Evolutionary conservation across 2,113 vertebrate species (phyloP), one percentile per base, ranked within the genome.

Genomic region (Thryonomys swinderianus): DNA sequence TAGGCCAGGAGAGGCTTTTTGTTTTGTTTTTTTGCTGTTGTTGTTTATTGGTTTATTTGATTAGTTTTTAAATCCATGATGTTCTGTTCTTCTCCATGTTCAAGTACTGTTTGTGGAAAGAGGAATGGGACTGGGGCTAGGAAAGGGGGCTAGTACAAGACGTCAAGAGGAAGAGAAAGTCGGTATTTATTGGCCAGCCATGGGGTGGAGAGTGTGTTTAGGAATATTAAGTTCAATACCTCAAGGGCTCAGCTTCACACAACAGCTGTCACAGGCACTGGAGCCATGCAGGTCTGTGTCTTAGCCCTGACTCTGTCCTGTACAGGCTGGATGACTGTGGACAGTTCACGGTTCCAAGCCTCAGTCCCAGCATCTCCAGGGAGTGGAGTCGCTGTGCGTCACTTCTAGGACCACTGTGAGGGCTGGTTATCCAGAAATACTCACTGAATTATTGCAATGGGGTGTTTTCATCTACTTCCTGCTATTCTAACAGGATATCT

Each of bases 171-270:
- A 66, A 59, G 21, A 67, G 37, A 42, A n/a, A 80, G 61, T 55
- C 14, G 23, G 37, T 4, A 3, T 17, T 61, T 1, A 9, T 2
- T 48, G 66, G 18, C 32, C 25, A 3, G n/a, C 17, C 25, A 1
- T 0, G 2, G 7, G 2, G 3, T 20, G 6, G 13, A 34, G 40
- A 9, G 20, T 3, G 3, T 3, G 23, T 4, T 51, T 45, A 1
- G 14, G 12, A 7, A 2, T 2, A 0, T 42, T 6, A 3, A 76
- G 17, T 80, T 21, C 4, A 7, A 1, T 23, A 7, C 30, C 67
- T 34, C 1, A 3, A 1, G 20, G 20, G 18, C 5, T 3, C 1
- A 25, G 30, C 45, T n/a, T 74, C 9, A 4, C 0, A 30, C 32
- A 48, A 20, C 8, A 66, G 40, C 80, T 1, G 30, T n/a, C 8